phyloP scores from a whole-genome alignment of 2,888 invertebrate genomes.

The Lingula anatina region DNA sequence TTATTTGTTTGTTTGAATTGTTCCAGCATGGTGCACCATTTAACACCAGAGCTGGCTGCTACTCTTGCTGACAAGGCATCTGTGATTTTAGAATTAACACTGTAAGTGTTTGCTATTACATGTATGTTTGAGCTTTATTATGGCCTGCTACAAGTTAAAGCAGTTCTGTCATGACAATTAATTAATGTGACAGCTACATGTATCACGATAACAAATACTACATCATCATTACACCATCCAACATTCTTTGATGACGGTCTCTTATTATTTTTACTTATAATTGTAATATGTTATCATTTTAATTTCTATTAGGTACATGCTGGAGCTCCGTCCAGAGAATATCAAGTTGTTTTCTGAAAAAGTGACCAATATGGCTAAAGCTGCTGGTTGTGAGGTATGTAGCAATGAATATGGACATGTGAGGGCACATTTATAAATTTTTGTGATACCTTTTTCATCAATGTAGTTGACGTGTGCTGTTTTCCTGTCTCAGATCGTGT shows the following conservation, averaged over 20 bases:
- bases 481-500: too few relatives aligned
- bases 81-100: slow-evolving; percentile 41
- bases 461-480: too few relatives aligned
- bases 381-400: slow-evolving; percentile 31
- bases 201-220: too few relatives aligned
- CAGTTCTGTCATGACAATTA: too few relatives aligned
- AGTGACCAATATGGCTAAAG: slow-evolving; percentile 25
- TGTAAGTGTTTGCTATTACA: slow-evolving; percentile 18
- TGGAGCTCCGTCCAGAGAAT: slow-evolving; percentile 38
- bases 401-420: too few relatives aligned
- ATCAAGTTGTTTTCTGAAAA: slow-evolving; percentile 33
- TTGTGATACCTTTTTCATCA: too few relatives aligned
- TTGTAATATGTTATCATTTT: neutral
- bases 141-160: neutral
- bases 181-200: too few relatives aligned
- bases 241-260: neutral
- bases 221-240: too few relatives aligned
- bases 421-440: too few relatives aligned
- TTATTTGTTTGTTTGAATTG: slow-evolving; percentile 1
- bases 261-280: neutral
- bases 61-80: slow-evolving; percentile 35
- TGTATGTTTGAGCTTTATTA: neutral
- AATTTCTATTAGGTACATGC: slow-evolving; percentile 33
- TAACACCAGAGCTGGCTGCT: slow-evolving; percentile 29
- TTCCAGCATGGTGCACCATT: slow-evolving; percentile 40